These are phyloP conservation scores for Bedellia somnulentella DNA, from an alignment of 2,888 invertebrate species.

Conservation along the genomic window DNA sequence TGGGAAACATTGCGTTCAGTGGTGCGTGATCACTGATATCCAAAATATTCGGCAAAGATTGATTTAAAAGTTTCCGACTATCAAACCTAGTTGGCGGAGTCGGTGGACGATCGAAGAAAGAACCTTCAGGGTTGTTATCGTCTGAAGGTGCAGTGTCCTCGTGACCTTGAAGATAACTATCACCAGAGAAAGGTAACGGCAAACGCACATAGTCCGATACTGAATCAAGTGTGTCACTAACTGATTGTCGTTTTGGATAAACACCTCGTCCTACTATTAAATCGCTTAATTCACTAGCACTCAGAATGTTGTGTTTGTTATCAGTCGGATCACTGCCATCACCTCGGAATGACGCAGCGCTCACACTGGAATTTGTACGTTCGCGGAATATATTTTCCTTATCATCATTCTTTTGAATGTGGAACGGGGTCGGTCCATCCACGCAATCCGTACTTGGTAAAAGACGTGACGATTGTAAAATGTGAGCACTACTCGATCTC, in stretches of 20 bases:
- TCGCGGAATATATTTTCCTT: conserved; percentile 60
- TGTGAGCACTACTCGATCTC: conserved; percentile 24
- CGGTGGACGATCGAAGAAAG: conserved; percentile 63
- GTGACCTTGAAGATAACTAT: conserved; percentile 61
- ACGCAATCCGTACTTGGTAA: conserved; percentile 47
- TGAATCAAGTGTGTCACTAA: conserved; percentile 83
- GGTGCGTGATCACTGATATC: conserved; percentile 29
- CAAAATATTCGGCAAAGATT: conserved; percentile 48
- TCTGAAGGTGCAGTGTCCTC: conserved; percentile 64
- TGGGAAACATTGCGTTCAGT: conserved; percentile 22
- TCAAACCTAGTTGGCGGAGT: conserved; percentile 72
- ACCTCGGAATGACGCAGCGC: conserved; percentile 80
- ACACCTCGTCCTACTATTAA: conserved; percentile 78
- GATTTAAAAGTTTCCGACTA: conserved; percentile 52
- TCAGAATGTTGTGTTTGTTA: conserved; percentile 72
- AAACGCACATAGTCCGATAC: conserved; percentile 89
- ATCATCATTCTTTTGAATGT: conserved; percentile 39
- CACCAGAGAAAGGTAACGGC: conserved; percentile 59
- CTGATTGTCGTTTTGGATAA: conserved; percentile 73
- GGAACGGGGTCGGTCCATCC: conserved; percentile 35
- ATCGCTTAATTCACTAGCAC: conserved; percentile 82
- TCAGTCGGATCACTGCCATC: conserved; percentile 89
- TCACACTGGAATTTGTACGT: conserved; percentile 77
- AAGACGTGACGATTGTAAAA: conserved; percentile 17
- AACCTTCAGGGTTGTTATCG: conserved; percentile 47